Percentiles rank a stretch among this genome's conserved stretches.
phyloP scores from a whole-genome alignment of 1,140 invertebrate species.

The Anthonomus grandis region DNA sequence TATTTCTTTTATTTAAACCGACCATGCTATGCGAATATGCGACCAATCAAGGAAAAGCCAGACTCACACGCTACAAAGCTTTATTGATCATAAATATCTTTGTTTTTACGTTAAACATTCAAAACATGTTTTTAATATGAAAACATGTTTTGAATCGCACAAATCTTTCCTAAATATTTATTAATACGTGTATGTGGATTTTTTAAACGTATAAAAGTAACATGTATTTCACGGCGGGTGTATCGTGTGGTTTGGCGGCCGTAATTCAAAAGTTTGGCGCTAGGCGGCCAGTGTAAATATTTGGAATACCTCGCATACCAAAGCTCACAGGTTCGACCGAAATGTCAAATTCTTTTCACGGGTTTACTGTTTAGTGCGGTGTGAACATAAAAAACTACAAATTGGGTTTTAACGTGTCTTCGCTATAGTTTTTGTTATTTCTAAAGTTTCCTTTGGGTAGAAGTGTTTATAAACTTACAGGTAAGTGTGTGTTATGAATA shows the following conservation, averaged over 20 bases:
- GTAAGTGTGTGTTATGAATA: conserved; percentile 4
- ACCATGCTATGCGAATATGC: conserved; percentile 31
- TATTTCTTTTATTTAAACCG: conserved; percentile 26
- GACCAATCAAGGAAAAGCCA: conserved; percentile 31
- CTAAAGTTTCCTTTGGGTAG: no score
- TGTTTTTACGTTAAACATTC: neutral
- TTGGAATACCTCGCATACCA: conserved; percentile 49
- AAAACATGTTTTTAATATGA: neutral
- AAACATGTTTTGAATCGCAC: neutral
- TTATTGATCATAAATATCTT: conserved; percentile 9
- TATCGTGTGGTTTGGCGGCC: conserved; percentile 25
- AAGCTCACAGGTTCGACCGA: conserved; percentile 50
- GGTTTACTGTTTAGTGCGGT: conserved; percentile 46
- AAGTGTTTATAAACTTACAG: no score
- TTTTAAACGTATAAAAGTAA: neutral
- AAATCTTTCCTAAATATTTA: neutral
- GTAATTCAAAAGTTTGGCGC: conserved; percentile 41
- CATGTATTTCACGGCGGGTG: neutral
- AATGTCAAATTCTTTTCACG: conserved; percentile 51
- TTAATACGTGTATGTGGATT: neutral
- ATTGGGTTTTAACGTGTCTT: conserved; percentile 14
- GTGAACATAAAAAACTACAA: conserved; percentile 38
- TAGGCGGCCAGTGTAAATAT: conserved; percentile 48
- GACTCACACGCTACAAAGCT: conserved; percentile 28
- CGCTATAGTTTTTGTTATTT: no score